Percentiles rank a stretch among this genome's conserved stretches.
Conservation (phyloP, 1,140 invertebrate species). For the Oryctes rhinoceros region DNA sequence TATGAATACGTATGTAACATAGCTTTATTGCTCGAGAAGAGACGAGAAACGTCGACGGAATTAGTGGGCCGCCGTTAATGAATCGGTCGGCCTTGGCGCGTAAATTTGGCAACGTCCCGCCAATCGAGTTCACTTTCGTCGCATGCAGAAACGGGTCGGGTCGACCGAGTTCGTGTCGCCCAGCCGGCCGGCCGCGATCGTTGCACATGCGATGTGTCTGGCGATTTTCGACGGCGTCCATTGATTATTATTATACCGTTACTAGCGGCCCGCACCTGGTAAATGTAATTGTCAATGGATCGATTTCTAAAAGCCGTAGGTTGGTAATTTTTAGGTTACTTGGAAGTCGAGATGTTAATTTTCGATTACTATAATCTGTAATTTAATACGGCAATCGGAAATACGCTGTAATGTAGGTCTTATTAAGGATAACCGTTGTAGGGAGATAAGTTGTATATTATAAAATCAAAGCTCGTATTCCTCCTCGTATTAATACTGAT, state of each 20-base stretch:
- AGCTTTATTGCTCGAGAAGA: background rate
- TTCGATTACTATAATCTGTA: background rate
- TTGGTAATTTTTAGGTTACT: background rate
- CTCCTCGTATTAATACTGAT: too few species aligned
- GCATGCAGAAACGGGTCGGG: conserved; percentile 16
- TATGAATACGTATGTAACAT: background rate
- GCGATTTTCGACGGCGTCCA: background rate
- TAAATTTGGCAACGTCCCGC: conserved; percentile 1
- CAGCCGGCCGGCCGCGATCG: background rate
- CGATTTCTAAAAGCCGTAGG: background rate
- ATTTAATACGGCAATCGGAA: background rate
- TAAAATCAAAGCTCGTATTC: too few species aligned
- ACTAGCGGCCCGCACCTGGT: background rate
- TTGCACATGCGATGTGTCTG: conserved; percentile 13
- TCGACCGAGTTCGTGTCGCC: background rate
- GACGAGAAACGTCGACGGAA: background rate
- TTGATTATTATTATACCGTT: conserved; percentile 19
- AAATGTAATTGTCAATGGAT: conserved; percentile 22
- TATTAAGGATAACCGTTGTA: background rate
- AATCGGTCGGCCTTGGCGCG: conserved; percentile 11
- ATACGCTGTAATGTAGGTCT: too few species aligned
- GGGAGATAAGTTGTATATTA: too few species aligned
- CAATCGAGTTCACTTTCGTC: conserved; percentile 8
- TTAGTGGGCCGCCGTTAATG: conserved; percentile 16
- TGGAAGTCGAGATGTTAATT: background rate